These are phyloP conservation scores for Drosophila repleta DNA, from an alignment of 1,140 invertebrate species.

Conservation along the genomic window DNA sequence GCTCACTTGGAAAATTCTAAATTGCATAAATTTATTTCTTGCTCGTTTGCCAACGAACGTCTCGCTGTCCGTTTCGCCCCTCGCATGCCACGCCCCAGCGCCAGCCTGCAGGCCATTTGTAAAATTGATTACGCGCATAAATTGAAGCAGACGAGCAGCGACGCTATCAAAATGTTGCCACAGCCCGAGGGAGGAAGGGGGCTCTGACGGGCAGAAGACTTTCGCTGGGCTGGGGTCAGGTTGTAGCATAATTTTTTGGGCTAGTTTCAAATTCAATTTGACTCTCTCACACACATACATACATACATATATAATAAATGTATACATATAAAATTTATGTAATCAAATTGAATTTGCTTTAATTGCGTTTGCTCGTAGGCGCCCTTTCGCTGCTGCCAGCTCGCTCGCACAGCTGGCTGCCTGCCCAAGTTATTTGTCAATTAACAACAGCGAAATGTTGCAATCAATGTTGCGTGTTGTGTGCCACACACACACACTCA, in stretches of 20 bases:
- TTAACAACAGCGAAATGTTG: constrained; percentile 72
- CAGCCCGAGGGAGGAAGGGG: neutral
- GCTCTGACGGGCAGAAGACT: neutral
- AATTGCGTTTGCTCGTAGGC: constrained; percentile 50
- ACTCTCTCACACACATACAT: constrained; percentile 5
- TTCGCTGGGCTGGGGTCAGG: neutral
- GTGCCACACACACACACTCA: constrained; percentile 20
- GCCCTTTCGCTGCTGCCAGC: constrained; percentile 1
- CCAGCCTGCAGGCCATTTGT: constrained; percentile 77
- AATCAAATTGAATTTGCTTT: constrained; percentile 74
- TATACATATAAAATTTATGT: constrained; percentile 35
- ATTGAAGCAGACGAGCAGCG: constrained; percentile 75
- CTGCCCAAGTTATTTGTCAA: constrained; percentile 69
- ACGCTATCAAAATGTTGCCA: constrained; percentile 48
- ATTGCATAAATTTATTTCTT: constrained; percentile 79
- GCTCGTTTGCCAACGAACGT: constrained; percentile 30
- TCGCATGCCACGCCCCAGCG: constrained; percentile 65
- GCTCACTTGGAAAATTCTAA: constrained; percentile 67
- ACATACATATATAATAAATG: too few species aligned
- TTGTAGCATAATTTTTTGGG: constrained; percentile 28
- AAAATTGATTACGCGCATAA: constrained; percentile 82
- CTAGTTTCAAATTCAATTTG: constrained; percentile 59
- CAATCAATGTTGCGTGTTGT: constrained; percentile 67
- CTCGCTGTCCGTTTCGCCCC: constrained; percentile 3
- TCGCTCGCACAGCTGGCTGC: neutral